Conservation (phyloP, 2,113 vertebrate genomes). For the Himantopus leucocephalus region DNA sequence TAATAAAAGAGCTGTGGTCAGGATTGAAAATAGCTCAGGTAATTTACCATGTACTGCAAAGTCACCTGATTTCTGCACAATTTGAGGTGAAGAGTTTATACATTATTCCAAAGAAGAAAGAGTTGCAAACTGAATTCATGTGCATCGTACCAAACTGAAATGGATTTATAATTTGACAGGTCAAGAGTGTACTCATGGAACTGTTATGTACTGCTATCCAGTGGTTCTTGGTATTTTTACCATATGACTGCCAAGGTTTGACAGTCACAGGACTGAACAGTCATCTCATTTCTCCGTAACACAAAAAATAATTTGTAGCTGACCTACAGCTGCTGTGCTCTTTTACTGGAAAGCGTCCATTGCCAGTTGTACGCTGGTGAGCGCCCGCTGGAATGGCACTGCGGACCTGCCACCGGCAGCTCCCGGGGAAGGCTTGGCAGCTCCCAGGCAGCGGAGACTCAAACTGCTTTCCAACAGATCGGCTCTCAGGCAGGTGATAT, state of each 20-base stretch:
- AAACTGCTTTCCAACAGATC: neutral
- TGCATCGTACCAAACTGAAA: constrained; percentile 25
- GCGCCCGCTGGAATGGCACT: neutral
- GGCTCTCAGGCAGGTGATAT: neutral
- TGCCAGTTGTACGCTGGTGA: neutral
- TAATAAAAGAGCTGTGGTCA: constrained; percentile 19
- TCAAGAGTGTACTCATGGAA: constrained; percentile 39
- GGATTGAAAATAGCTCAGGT: constrained; percentile 3
- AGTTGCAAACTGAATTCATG: constrained; percentile 38
- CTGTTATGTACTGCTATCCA: neutral
- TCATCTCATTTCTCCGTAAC: neutral
- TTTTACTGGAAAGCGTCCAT: neutral
- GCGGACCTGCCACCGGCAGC: neutral
- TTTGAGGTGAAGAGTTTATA: constrained; percentile 41
- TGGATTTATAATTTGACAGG: constrained; percentile 51
- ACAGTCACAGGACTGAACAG: neutral
- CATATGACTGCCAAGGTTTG: neutral
- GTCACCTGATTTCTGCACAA: constrained; percentile 38
- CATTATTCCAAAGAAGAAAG: constrained; percentile 47
- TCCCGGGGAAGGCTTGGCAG: neutral
- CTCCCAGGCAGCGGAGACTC: neutral
- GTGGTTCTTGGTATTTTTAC: neutral
- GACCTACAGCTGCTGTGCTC: neutral
- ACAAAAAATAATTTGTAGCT: neutral
- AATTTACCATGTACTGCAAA: constrained; percentile 8